These are phyloP conservation scores for Spea bombifrons DNA, from an alignment of 2,113 vertebrate genomes.

Conservation along the genomic window DNA sequence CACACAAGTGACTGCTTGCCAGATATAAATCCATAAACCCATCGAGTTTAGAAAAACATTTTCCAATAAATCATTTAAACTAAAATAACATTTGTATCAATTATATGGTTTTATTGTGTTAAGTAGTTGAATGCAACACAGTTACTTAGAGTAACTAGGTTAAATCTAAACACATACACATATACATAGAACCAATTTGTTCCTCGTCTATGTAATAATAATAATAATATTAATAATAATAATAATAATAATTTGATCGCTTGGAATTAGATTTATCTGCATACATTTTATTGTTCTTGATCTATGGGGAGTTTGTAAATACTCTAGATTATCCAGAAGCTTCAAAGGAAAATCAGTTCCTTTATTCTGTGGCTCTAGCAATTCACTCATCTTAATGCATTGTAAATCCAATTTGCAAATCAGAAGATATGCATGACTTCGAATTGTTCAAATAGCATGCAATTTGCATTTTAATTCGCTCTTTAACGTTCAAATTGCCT, in stretches of 20 bases:
- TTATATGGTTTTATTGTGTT: no score
- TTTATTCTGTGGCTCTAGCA: constrained; percentile 58
- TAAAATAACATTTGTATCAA: constrained; percentile 21
- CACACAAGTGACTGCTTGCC: no score
- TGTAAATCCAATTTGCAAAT: constrained; percentile 94
- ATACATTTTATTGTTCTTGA: constrained; percentile 10
- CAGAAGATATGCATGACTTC: constrained; percentile 83
- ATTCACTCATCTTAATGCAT: constrained; percentile 76
- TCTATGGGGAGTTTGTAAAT: constrained; percentile 58
- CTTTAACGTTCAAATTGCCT: constrained; percentile 78
- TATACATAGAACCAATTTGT: constrained; percentile 3
- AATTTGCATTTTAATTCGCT: constrained; percentile 86
- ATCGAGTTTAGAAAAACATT: no score
- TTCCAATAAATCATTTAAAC: no score
- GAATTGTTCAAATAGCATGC: constrained; percentile 79
- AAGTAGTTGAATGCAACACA: constrained; percentile 17
- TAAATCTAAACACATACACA: constrained; percentile 24
- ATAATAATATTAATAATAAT: constrained; percentile 46
- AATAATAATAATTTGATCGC: constrained; percentile 25
- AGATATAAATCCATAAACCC: no score
- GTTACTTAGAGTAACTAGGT: constrained; percentile 32
- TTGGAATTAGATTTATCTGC: constrained; percentile 25
- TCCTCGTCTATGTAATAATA: background rate
- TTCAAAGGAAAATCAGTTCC: constrained; percentile 53
- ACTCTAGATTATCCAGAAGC: constrained; percentile 52